Evolutionary conservation across 1,140 invertebrate genomes (phyloP), one percentile per base, ranked within the genome.

Genomic region (Bradysia coprophila): DNA sequence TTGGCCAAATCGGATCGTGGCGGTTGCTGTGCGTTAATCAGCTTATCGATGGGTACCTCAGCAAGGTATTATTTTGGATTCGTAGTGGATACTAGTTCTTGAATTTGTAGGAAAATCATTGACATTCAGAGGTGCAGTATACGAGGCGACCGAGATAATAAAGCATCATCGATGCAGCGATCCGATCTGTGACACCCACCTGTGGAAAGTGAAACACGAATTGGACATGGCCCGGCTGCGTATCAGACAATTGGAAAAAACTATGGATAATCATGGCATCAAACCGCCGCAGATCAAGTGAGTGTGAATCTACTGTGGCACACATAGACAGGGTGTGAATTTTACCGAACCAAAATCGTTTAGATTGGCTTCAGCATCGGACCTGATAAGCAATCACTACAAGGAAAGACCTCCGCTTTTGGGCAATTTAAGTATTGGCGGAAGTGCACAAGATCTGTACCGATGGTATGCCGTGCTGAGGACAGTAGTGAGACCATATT

Each of bases 201-300:
- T 88, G 16, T 89, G 86, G 83, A 88, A 89, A 57, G 84, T 86
- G 16, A 81, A 81, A 49, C 80, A 89, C 56, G 86, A 92, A 56
- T 66, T 91, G 46, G 85, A 91, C 56, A 73, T 88, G 60, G 82
- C 87, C 0, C 68, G 81, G 47, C 67, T 88, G 43, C 72, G 82
- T 48, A 82, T 89, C 45, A 72, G 81, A 36, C 82, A 88, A 54
- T 63, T 93, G 42, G 82, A 88, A 50, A 84, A 85, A 54, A 78
- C 83, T 51, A 68, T 88, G 61, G 81, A 83, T 54, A 70, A 74
- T 32, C 79, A 85, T 56, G 81, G 82, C 40, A 73, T 87, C 50
- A 78, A 78, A 54, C 73, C 80, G 21, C 73, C 74, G 43, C 75
- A 76, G 48, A 58, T 72, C 37, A 73, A 71, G 64, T 69, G 63